phyloP scores from a whole-genome alignment of 2,797 vertebrate species.

The Pseudochirops cupreus region DNA sequence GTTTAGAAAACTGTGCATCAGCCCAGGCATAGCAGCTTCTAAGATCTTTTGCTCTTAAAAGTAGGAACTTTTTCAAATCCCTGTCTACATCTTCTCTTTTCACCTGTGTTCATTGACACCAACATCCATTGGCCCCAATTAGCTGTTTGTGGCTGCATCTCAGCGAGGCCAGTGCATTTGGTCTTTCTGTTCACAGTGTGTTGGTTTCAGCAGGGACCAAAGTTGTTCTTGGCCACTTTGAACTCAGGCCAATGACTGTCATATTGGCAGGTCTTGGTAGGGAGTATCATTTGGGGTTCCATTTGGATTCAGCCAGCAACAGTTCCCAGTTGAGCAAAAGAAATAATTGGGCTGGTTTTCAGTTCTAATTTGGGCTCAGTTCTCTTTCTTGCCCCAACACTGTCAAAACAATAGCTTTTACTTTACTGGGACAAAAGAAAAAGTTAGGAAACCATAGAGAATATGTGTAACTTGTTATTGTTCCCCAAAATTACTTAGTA shows the following conservation, averaged over 20 bases:
- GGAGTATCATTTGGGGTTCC: background rate
- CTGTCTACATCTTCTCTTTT: slow-evolving; percentile 34
- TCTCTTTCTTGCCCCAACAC: background rate
- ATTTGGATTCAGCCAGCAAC: slow-evolving; percentile 21
- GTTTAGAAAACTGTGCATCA: background rate
- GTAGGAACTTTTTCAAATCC: background rate
- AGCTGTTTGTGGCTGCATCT: background rate
- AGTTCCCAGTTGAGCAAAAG: slow-evolving; percentile 43
- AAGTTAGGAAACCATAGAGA: background rate
- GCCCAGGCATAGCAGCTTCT: background rate
- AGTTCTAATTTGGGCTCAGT: slow-evolving; percentile 35
- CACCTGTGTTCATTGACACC: background rate
- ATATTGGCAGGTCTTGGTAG: slow-evolving; percentile 28
- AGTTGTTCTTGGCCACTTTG: background rate
- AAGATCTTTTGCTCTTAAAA: slow-evolving; percentile 17
- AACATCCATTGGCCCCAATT: background rate
- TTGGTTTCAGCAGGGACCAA: background rate
- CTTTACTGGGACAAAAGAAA: background rate
- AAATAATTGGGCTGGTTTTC: slow-evolving; percentile 7
- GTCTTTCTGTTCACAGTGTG: background rate
- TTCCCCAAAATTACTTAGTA: background rate
- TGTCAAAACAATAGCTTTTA: background rate
- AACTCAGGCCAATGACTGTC: slow-evolving; percentile 22
- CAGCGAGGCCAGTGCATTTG: background rate
- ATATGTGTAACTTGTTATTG: background rate